Evolutionary conservation across 2,113 vertebrate species (phyloP), one percentile per base, ranked within the genome.

Genomic region (Todiramphus chloris): DNA sequence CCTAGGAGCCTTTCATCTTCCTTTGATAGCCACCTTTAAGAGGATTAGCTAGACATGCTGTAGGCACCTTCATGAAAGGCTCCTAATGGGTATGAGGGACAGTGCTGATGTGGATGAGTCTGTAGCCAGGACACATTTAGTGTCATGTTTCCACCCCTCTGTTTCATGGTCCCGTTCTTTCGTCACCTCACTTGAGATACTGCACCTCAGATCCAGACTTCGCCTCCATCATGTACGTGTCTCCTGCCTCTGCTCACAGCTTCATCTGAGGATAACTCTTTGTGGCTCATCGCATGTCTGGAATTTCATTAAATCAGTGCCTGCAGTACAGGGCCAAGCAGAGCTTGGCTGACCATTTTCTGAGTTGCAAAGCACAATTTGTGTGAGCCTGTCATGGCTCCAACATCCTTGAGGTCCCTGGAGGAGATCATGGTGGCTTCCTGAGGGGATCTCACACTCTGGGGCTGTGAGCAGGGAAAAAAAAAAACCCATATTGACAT

Each of bases 261-360:
- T 81, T 5, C 23, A 35, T 28, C 66, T 60, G 43, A 16, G 7
- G 14, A 12, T 13, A 0, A 0, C 1, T n/a, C 18, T 43, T 35
- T 44, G 16, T 67, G 75, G 16, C 14, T 88, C 63, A 2, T 33
- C 27, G 48, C 7, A 16, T 58, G 21, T 3, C 78, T 50, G 55
- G 58, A 67, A 69, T 64, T 21, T 18, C 14, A 53, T 10, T 63
- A 76, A 88, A 39, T 37, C 62, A 60, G 5, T 59, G 64, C 68
- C 43, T 73, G 62, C 14, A 59, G 23, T 5, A 43, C 12, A 17
- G 0, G 25, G 46, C 33, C 66, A 46, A 30, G 24, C 1, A 41
- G 70, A 64, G 21, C 33, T 25, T 74, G 68, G 28, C 19, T 25
- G 18, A 68, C 19, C 19, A 21, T 25, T 31, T 75, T 43, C 55